Percentiles rank a stretch among this genome's conserved stretches.
These are phyloP conservation scores for Dermatemys mawii DNA, from an alignment of 2,113 vertebrate species.

Conservation along the genomic window DNA sequence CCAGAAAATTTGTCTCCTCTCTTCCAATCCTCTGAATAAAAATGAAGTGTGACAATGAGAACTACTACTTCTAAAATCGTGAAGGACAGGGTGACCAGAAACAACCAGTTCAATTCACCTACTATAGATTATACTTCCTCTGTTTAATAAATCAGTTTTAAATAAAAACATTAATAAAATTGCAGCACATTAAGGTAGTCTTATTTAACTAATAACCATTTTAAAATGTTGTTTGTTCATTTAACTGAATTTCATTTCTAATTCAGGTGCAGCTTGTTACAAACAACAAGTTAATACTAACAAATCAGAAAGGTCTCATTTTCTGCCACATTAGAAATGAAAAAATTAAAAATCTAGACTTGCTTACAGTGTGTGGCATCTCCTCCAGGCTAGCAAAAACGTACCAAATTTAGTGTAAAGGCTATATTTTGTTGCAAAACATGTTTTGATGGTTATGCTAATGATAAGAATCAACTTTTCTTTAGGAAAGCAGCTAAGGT, in stretches of 20 bases:
- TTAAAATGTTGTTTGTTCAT: neutral
- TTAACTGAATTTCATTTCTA: neutral
- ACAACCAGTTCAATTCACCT: neutral
- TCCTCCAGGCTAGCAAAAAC: neutral
- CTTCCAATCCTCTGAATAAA: neutral
- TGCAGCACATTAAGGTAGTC: neutral
- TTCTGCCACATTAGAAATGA: neutral
- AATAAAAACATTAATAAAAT: neutral
- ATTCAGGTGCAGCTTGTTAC: neutral
- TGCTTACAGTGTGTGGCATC: neutral
- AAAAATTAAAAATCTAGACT: neutral
- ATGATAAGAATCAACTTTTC: neutral
- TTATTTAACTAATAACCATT: neutral
- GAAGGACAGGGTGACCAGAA: neutral
- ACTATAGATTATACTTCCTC: neutral
- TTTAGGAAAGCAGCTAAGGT: neutral
- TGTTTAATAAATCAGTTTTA: neutral
- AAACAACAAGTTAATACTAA: neutral
- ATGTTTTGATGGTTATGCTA: neutral
- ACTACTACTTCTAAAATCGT: neutral
- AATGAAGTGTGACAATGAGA: neutral
- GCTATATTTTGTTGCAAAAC: neutral
- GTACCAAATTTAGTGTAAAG: neutral
- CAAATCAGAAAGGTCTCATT: neutral
- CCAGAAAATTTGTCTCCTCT: slow-evolving; percentile 1